Base-by-base conservation (phyloP, 2,888 invertebrate genomes). In the Volucella bombylans region DNA sequence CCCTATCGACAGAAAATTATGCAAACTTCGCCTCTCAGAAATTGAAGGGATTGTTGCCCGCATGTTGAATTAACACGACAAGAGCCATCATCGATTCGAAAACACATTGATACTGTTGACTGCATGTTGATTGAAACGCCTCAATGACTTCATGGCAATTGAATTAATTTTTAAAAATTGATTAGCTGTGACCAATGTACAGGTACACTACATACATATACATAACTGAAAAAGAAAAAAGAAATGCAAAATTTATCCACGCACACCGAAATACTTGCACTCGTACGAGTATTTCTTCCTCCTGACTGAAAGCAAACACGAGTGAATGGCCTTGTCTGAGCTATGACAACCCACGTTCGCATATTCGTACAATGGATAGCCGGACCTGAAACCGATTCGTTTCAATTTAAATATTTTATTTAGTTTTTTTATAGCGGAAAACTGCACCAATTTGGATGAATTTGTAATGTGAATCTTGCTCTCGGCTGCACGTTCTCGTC, bases 121-220 rank as follows among this genome's bases (percentile, higher is more conserved):
- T 73, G 78, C 77, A 85, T 79, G 83, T 76, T 71, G 73, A 85
- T 85, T 83, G 82, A 81, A 87, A 90, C 87, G 91, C 89, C 88
- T 90, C 89, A 90, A 88, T 90, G 91, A 89, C 86, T 90, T 89
- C 89, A 89, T 89, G 89, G 89, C 89, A 90, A 91, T 91, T 90
- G 91, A 91, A 91, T 91, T 91, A 90, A 91, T 90, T 91, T 90
- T 90, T 90, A 89, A 90, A 91, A 90, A 91, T 91, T 91, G 89
- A 91, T 91, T 90, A 91, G 90, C 89, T 87, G 87, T 86, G 87
- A 86, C 87, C 86, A 74, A 78, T 78, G 69, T 76, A 76, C 67
- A 85, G 65, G 87, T 69, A 31, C 3, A 2, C 2, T 23, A 23
- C 23, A 3, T 2, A 3, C 6, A 31, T 6, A 23, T 23, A 31